Percentiles rank a stretch among this genome's conserved stretches.
phyloP scores from a whole-genome alignment of 2,113 vertebrate genomes.

The Bujurquina vittata region DNA sequence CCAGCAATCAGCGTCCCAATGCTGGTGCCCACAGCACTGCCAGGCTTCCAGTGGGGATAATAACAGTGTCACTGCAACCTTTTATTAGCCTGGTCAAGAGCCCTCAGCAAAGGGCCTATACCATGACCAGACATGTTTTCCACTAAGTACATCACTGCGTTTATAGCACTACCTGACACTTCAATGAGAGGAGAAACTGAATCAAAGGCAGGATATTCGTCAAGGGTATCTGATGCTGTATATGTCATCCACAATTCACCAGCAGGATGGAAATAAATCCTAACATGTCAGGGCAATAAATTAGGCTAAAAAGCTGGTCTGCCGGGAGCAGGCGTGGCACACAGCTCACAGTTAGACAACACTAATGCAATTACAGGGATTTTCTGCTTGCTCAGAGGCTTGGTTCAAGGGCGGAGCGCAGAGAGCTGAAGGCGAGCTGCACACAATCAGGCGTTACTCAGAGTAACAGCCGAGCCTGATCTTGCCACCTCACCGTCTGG shows the following conservation, averaged over 20 bases:
- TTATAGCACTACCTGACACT: constrained; percentile 27
- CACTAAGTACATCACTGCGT: constrained; percentile 10
- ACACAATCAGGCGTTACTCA: constrained; percentile 30
- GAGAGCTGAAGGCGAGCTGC: constrained; percentile 31
- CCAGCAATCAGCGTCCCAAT: constrained; percentile 39
- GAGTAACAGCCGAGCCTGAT: constrained; percentile 16
- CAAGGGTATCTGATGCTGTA: constrained; percentile 29
- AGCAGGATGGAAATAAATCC: constrained; percentile 37
- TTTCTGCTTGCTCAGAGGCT: constrained; percentile 63
- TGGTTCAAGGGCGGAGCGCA: constrained; percentile 54
- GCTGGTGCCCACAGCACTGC: constrained; percentile 13
- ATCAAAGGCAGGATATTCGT: constrained; percentile 9
- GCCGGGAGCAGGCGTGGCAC: constrained; percentile 35
- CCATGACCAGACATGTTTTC: constrained; percentile 20
- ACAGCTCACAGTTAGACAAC: constrained; percentile 38
- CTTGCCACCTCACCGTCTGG: constrained; percentile 25
- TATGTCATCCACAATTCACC: constrained; percentile 1
- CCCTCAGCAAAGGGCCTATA: constrained; percentile 30
- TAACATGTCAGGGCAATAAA: constrained; percentile 42
- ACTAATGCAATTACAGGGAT: constrained; percentile 75
- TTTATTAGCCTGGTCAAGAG: constrained; percentile 61
- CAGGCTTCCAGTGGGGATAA: constrained; percentile 49
- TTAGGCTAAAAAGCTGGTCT: constrained; percentile 34
- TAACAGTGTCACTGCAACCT: constrained; percentile 49
- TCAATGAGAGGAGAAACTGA: not conserved